These are phyloP conservation scores for Arizona elegans DNA, from an alignment of 2,113 vertebrate genomes.

Conservation along the genomic window DNA sequence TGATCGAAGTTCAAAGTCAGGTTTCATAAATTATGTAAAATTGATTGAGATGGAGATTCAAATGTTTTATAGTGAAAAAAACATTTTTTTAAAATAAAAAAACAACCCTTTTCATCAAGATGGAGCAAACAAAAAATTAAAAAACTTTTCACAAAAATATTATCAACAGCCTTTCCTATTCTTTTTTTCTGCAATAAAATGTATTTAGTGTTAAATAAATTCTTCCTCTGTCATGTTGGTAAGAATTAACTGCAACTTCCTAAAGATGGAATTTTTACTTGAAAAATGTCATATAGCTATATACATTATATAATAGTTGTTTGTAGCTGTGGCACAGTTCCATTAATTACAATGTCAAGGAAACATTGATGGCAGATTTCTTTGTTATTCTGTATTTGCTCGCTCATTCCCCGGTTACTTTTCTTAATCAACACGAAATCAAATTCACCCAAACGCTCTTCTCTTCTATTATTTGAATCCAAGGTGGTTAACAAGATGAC, in stretches of 20 bases:
- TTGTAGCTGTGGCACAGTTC: constrained; percentile 1
- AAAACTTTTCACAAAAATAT: background rate
- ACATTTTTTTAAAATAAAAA: background rate
- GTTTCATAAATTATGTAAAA: background rate
- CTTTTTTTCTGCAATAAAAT: background rate
- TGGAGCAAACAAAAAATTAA: background rate
- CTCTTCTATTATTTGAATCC: background rate
- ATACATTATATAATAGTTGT: background rate
- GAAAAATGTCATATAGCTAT: constrained; percentile 1
- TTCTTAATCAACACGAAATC: constrained; percentile 36
- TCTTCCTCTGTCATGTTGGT: background rate
- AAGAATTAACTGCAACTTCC: constrained; percentile 24
- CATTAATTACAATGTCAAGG: constrained; percentile 28
- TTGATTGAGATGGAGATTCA: background rate
- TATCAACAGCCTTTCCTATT: background rate
- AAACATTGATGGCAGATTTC: background rate
- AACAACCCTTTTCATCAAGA: background rate
- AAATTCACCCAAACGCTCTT: background rate
- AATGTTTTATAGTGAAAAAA: background rate
- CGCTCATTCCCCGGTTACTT: constrained; percentile 6
- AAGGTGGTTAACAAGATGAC: background rate
- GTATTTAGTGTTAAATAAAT: constrained; percentile 4
- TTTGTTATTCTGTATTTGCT: constrained; percentile 4
- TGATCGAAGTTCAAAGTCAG: background rate
- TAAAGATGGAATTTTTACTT: constrained; percentile 36